These are phyloP conservation scores for Drosophila nikananu DNA, from an alignment of 1,140 invertebrate genomes.

Conservation along the genomic window DNA sequence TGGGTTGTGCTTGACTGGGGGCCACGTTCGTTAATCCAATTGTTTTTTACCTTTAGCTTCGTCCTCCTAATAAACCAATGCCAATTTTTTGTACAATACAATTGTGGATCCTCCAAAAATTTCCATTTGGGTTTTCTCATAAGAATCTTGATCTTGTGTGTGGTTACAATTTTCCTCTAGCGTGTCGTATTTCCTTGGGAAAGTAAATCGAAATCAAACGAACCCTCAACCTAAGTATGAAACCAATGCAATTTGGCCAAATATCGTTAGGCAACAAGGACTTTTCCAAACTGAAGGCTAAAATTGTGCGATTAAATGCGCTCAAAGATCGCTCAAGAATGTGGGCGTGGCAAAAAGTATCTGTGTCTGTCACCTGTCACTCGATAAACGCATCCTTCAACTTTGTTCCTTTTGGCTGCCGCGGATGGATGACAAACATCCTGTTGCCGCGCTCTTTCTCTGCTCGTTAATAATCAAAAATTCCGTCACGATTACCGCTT, in stretches of 20 bases:
- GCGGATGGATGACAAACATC: slow-evolving; percentile 31
- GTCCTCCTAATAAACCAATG: slow-evolving; percentile 38
- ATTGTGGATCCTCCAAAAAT: slow-evolving; percentile 44
- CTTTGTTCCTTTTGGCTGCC: slow-evolving; percentile 32
- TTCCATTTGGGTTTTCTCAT: slow-evolving; percentile 53
- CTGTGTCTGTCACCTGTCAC: slow-evolving; percentile 20
- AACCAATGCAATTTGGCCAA: slow-evolving; percentile 78
- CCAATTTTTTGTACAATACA: slow-evolving; percentile 62
- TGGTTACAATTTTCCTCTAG: slow-evolving; percentile 37
- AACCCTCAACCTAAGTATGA: slow-evolving; percentile 63
- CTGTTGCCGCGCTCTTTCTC: neutral
- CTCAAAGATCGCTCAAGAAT: slow-evolving; percentile 45
- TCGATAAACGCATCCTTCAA: slow-evolving; percentile 25
- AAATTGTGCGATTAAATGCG: slow-evolving; percentile 57
- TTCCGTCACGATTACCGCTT: slow-evolving; percentile 24
- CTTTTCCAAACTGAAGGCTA: slow-evolving; percentile 36
- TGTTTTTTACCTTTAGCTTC: slow-evolving; percentile 13
- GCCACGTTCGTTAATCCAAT: slow-evolving; percentile 19
- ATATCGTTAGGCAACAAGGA: slow-evolving; percentile 58
- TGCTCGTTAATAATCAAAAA: slow-evolving; percentile 40
- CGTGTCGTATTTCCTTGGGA: slow-evolving; percentile 49
- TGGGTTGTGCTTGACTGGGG: slow-evolving; percentile 50
- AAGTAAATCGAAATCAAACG: slow-evolving; percentile 50
- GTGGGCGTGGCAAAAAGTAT: slow-evolving; percentile 51
- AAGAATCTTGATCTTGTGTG: slow-evolving; percentile 58